These are phyloP conservation scores for Dascillus cervinus DNA, from an alignment of 2,888 invertebrate species.

Conservation along the genomic window DNA sequence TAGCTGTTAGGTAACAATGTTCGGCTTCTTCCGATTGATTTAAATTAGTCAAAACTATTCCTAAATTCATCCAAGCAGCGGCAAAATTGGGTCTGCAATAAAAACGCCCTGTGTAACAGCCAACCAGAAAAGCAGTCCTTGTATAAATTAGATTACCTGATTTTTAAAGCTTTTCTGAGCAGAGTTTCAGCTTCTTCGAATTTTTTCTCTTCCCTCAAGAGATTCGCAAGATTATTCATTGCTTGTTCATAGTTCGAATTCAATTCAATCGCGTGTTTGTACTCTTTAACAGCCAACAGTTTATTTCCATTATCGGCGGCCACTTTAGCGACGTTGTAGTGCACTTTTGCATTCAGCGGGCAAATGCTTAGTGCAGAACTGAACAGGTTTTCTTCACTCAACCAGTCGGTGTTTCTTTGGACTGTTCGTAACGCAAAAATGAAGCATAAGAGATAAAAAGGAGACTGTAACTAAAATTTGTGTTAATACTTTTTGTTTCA, in stretches of 20 bases:
- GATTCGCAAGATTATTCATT: constrained; percentile 88
- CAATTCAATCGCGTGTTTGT: constrained; percentile 52
- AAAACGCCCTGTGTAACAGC: no score
- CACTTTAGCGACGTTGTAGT: constrained; percentile 87
- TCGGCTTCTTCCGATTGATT: constrained; percentile 66
- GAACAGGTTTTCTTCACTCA: constrained; percentile 70
- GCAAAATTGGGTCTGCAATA: constrained; percentile 74
- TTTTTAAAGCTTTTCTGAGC: constrained; percentile 61
- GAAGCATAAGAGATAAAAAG: constrained; percentile 29
- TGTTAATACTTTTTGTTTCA: no score
- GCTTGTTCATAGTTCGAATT: constrained; percentile 83
- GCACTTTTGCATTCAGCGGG: constrained; percentile 89
- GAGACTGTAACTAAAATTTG: constrained; percentile 20
- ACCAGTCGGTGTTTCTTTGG: constrained; percentile 71
- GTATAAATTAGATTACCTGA: constrained; percentile 58
- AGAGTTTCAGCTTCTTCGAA: constrained; percentile 65
- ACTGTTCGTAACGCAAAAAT: constrained; percentile 44
- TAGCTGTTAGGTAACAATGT: constrained; percentile 70
- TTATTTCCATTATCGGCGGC: constrained; percentile 67
- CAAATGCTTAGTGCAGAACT: constrained; percentile 77
- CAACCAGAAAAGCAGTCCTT: background rate
- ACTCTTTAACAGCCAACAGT: constrained; percentile 65
- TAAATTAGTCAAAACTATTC: constrained; percentile 77
- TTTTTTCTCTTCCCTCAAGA: constrained; percentile 64
- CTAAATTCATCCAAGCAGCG: constrained; percentile 98